Base-by-base conservation (phyloP, 2,797 vertebrate genomes). In the Thaleichthys pacificus region DNA sequence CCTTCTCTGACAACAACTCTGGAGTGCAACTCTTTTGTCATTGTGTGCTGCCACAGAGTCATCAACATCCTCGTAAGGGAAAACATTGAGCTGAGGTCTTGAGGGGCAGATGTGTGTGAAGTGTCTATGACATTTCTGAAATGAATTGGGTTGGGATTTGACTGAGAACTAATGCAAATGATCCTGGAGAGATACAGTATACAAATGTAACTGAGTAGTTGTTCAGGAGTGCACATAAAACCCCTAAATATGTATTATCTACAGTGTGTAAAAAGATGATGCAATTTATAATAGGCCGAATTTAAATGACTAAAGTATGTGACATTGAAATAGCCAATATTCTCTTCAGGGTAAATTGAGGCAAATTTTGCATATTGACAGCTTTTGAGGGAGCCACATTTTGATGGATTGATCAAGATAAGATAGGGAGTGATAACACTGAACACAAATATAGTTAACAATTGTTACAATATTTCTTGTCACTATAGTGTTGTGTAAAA, bases 1-100 rank as follows among this genome's bases (percentile, higher is more conserved):
- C 17, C 61, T 68, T 56, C 66, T 72, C 51, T 56, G 58, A 54
- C 49, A 61, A 61, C 62, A 24, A 38, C 9, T 4, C 65, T 60
- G n/a, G 61, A 70, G 22, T 12, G 62, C 38, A 35, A 42, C 5
- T 24, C 21, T 26, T 38, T 47, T 54, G 66, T 61, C 28, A 24
- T 9, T 65, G 35, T 38, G 26, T 21, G 35, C 21, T 21, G 51
- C 21, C 14, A 17, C 57, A 26, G 5, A 14, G 26, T 24, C 4
- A 26, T 15, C 15, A 24, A 28, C 47, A 9, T 51, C 66, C 8
- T 19, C 49, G 17, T 19, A 51, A 7, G 54, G 47, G 22, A 15
- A 51, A 26, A n/a, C 66, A 30, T 54, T 15, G 66, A 67, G 66
- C 26, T 51, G 47, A 49, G 22, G 24, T 51, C 47, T 67, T 8